Conservation (phyloP, 2,888 invertebrate genomes). For the Hydroisotoma schaefferi region DNA sequence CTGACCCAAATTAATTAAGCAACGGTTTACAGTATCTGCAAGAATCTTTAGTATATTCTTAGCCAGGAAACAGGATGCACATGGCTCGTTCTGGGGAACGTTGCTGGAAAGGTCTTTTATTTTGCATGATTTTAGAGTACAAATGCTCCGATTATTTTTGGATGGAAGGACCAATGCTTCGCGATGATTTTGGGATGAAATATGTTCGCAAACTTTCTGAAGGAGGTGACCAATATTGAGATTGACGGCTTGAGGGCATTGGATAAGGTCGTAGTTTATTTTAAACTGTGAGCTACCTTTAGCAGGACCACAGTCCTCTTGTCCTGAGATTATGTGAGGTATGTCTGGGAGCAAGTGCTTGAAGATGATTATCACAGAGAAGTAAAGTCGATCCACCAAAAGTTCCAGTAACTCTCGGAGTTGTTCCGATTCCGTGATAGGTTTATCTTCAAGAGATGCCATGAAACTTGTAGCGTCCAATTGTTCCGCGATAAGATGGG, state of each 20-base stretch:
- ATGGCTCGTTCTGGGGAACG: too few species aligned
- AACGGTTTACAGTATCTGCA: slow-evolving; percentile 15
- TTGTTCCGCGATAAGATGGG: slow-evolving; percentile 28
- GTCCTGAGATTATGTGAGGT: background rate
- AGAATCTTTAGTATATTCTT: slow-evolving; percentile 28
- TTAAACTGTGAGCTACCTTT: too few species aligned
- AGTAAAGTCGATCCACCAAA: slow-evolving; percentile 32
- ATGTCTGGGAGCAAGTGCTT: slow-evolving; percentile 2
- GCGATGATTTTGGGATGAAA: too few species aligned
- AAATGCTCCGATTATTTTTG: too few species aligned
- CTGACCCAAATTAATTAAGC: slow-evolving; percentile 15
- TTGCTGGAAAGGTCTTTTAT: background rate
- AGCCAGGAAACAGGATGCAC: slow-evolving; percentile 25
- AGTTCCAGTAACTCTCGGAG: slow-evolving; percentile 32
- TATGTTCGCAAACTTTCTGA: too few species aligned
- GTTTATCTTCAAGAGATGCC: slow-evolving; percentile 13
- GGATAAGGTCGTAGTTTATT: too few species aligned
- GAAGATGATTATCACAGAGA: slow-evolving; percentile 23
- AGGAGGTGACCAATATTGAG: too few species aligned
- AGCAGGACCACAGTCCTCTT: background rate
- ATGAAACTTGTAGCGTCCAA: slow-evolving; percentile 26
- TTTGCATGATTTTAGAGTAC: too few species aligned
- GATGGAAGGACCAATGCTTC: too few species aligned
- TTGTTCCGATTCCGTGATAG: slow-evolving; percentile 18
- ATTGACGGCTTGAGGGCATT: too few species aligned